Percentiles rank a stretch among this genome's conserved stretches.
These are phyloP conservation scores for Artibeus lituratus DNA, from an alignment of 2,797 vertebrate genomes.

Conservation along the genomic window DNA sequence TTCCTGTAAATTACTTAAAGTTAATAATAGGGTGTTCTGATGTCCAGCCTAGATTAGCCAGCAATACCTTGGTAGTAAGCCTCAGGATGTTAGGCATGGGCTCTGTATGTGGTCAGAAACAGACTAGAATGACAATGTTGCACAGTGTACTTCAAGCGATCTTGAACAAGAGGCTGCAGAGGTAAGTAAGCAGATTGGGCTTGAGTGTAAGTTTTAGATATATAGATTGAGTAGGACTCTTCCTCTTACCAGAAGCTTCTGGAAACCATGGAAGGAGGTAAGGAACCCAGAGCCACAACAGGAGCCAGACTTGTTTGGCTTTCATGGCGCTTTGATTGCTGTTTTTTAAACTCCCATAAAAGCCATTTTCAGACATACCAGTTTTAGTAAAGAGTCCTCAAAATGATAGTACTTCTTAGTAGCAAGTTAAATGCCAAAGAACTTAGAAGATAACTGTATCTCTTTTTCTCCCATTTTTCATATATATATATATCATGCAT, in stretches of 20 bases:
- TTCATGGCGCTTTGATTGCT: neutral
- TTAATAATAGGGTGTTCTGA: neutral
- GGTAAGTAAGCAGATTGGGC: neutral
- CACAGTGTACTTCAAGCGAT: neutral
- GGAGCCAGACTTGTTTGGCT: neutral
- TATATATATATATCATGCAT: neutral
- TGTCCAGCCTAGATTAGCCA: neutral
- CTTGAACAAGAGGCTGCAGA: neutral
- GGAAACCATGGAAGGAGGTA: neutral
- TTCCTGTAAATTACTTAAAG: neutral
- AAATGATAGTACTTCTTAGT: neutral
- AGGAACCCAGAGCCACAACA: neutral
- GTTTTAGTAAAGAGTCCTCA: neutral
- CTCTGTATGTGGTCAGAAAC: neutral
- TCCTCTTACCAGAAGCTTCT: neutral
- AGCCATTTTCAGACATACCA: neutral
- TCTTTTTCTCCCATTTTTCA: neutral
- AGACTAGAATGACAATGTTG: neutral
- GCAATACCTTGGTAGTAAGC: neutral
- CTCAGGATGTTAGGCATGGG: neutral
- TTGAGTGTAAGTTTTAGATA: neutral
- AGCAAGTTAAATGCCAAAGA: neutral
- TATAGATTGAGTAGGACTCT: neutral
- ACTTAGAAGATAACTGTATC: neutral
- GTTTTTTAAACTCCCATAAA: neutral